These are phyloP conservation scores for Polypterus senegalus DNA, from an alignment of 2,113 vertebrate species.

Conservation along the genomic window DNA sequence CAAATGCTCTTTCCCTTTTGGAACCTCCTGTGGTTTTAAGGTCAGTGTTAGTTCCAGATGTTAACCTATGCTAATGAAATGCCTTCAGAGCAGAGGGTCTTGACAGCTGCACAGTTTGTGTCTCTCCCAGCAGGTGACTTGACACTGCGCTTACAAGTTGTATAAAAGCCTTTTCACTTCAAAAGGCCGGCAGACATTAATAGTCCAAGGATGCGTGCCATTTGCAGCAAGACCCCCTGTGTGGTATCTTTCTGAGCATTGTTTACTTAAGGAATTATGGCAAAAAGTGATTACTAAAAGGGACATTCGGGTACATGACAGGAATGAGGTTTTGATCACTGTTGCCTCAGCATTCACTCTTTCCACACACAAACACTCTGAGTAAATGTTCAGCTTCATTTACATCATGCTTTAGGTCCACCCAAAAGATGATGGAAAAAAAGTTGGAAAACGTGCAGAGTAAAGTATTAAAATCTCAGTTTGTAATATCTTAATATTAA, in stretches of 20 bases:
- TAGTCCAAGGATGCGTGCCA: slow-evolving; percentile 6
- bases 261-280: slow-evolving; percentile 29
- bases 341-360: slow-evolving; percentile 5
- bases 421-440: slow-evolving; percentile 9
- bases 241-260: slow-evolving; percentile 13
- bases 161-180: slow-evolving; percentile 16
- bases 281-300: slow-evolving; percentile 21
- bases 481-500: too few relatives aligned
- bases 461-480: slow-evolving; percentile 16
- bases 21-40: background rate
- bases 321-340: slow-evolving; percentile 14
- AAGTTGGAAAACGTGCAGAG: slow-evolving; percentile 11
- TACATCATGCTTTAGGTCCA: slow-evolving; percentile 11
- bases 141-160: slow-evolving; percentile 13
- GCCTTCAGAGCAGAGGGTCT: slow-evolving; percentile 7
- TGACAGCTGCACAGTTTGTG: background rate
- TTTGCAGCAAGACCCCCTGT: slow-evolving; percentile 12
- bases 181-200: slow-evolving; percentile 14
- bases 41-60: slow-evolving; percentile 19
- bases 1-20: background rate
- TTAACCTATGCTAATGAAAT: background rate
- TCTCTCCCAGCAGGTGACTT: slow-evolving; percentile 12
- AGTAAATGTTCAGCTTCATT: slow-evolving; percentile 26
- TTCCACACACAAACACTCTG: slow-evolving; percentile 1
- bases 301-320: slow-evolving; percentile 25